A percentile compares a stretch with the other conserved stretches of the same genome.
Conservation (phyloP, 2,888 invertebrate species). For the Scaeva pyrastri region DNA sequence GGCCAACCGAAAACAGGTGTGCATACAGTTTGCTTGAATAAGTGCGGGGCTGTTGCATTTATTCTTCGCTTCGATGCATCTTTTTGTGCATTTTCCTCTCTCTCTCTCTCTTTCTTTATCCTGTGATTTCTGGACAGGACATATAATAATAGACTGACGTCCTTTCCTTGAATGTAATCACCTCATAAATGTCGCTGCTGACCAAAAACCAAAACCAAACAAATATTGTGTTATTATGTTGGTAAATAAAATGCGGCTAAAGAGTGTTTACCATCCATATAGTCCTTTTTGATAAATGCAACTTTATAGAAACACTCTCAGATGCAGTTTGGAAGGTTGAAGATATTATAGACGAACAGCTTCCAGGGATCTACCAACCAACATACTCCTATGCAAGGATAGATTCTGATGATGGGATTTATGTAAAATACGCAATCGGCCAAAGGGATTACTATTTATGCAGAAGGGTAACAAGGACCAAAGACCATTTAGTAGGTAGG, state of each 20-base stretch:
- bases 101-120: too few species aligned
- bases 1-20: slow-evolving; percentile 72
- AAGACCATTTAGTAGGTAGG: slow-evolving; percentile 54
- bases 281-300: slow-evolving; percentile 45
- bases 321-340: slow-evolving; percentile 9
- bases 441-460: slow-evolving; percentile 63
- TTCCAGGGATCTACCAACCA: slow-evolving; percentile 2
- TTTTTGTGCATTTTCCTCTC: not conserved
- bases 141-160: slow-evolving; percentile 34
- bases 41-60: slow-evolving; percentile 34
- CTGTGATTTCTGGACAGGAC: slow-evolving; percentile 40
- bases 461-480: not conserved
- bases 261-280: slow-evolving; percentile 32
- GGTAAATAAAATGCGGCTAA: slow-evolving; percentile 60
- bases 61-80: slow-evolving; percentile 1
- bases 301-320: too few species aligned
- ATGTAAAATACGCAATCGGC: slow-evolving; percentile 67
- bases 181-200: slow-evolving; percentile 72
- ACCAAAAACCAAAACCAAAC: slow-evolving; percentile 71
- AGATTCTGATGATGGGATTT: slow-evolving; percentile 46
- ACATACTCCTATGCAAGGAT: too few species aligned
- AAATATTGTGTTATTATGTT: slow-evolving; percentile 67
- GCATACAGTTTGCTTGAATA: slow-evolving; percentile 45
- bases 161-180: slow-evolving; percentile 57
- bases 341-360: not conserved